Evolutionary conservation across 2,113 vertebrate species (phyloP).

Genomic region (Narcine bancroftii): DNA sequence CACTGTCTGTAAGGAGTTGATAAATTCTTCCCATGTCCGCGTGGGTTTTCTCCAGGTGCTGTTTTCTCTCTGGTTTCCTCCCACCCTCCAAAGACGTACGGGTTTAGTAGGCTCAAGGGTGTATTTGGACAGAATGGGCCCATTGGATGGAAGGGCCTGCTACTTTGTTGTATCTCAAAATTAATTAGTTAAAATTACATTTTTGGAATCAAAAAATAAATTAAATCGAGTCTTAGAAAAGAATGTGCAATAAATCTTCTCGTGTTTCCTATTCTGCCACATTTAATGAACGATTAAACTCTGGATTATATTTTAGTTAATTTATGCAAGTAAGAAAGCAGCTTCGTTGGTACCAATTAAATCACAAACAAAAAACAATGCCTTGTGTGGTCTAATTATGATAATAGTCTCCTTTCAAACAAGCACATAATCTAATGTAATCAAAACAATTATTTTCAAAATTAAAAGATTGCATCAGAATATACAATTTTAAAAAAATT

Average conservation of each 20-base stretch:
- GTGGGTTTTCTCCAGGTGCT: too few species aligned
- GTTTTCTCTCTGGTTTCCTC: too few species aligned
- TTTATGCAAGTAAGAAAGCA: background rate
- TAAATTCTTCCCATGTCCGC: too few species aligned
- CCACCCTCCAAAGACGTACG: too few species aligned
- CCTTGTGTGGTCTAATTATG: slow-evolving; percentile 13
- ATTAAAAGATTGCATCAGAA: background rate
- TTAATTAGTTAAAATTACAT: too few species aligned
- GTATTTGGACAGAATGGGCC: too few species aligned
- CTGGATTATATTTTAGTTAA: background rate
- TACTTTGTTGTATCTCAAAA: too few species aligned
- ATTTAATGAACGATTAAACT: background rate
- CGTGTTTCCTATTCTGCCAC: background rate
- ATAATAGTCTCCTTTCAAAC: slow-evolving; percentile 1
- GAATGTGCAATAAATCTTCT: background rate
- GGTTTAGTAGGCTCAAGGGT: too few species aligned
- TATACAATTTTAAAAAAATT: too few species aligned
- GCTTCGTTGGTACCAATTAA: background rate
- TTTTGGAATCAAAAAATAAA: background rate
- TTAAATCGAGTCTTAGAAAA: background rate
- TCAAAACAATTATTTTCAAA: slow-evolving; percentile 13
- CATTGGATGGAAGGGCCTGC: too few species aligned
- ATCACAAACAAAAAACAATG: background rate
- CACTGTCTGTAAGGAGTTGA: too few species aligned
- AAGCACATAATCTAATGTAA: background rate